These are phyloP conservation scores for Dendrolimus kikuchii DNA, from an alignment of 1,140 invertebrate species.

Conservation along the genomic window DNA sequence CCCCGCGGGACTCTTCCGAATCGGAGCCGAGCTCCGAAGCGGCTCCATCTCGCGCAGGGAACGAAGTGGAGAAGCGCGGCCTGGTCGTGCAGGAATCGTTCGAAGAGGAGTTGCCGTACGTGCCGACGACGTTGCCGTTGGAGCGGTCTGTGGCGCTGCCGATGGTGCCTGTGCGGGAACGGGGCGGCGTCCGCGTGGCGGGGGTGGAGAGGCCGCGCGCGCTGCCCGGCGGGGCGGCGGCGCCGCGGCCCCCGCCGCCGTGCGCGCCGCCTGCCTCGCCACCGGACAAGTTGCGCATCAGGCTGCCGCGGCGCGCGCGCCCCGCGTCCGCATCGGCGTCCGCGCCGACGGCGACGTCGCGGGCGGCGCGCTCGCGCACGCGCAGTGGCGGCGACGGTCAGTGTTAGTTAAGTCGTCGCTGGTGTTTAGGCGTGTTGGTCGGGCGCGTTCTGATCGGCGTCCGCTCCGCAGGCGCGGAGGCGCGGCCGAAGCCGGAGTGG, in stretches of 20 bases:
- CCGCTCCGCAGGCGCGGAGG: conserved; percentile 49
- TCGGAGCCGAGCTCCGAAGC: conserved; percentile 83
- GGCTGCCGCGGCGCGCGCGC: conserved; percentile 29
- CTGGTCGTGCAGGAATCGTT: conserved; percentile 88
- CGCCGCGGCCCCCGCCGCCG: conserved; percentile 89
- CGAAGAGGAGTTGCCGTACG: conserved; percentile 89
- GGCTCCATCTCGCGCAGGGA: conserved; percentile 38
- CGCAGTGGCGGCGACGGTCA: conserved; percentile 42
- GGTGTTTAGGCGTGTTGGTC: no score
- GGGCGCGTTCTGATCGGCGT: no score
- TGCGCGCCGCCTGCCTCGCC: conserved; percentile 46
- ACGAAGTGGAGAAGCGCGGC: conserved; percentile 79
- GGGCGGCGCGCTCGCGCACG: conserved; percentile 23
- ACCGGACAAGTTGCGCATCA: conserved; percentile 25
- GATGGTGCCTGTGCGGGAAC: conserved; percentile 83
- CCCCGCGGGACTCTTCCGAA: conserved; percentile 78
- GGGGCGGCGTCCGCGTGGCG: conserved; percentile 81
- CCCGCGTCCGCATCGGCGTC: conserved; percentile 21
- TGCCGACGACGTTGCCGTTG: conserved; percentile 87
- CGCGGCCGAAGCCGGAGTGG: conserved; percentile 76
- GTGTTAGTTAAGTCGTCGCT: not conserved
- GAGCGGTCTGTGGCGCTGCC: conserved; percentile 87
- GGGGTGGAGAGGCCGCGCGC: conserved; percentile 90
- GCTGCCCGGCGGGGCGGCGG: conserved; percentile 88
- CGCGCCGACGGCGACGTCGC: conserved; percentile 14